A percentile compares a stretch with the other conserved stretches of the same genome.
phyloP scores from a whole-genome alignment of 2,888 invertebrate species.

The Philonicus albiceps region DNA sequence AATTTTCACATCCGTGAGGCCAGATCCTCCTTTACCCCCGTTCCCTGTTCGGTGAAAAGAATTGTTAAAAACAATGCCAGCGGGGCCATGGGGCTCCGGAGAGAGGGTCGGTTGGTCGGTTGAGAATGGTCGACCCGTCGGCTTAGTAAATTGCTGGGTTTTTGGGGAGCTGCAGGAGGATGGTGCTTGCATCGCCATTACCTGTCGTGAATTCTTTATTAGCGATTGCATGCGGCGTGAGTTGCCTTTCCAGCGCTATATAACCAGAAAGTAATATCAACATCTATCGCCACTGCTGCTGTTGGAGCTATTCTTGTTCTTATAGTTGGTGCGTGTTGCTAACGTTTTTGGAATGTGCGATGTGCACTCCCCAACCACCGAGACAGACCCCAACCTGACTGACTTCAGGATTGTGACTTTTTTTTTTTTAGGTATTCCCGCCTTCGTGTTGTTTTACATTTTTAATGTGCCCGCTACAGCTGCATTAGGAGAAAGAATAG shows the following conservation, averaged over 20 bases:
- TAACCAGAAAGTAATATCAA: neutral
- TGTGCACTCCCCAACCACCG: neutral
- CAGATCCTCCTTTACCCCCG: neutral
- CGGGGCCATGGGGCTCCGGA: neutral
- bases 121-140: neutral
- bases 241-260: neutral
- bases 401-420: neutral
- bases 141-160: neutral
- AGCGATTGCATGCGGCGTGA: neutral
- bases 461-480: neutral
- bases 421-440: neutral
- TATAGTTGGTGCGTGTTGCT: neutral
- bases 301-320: neutral
- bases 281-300: neutral
- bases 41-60: neutral
- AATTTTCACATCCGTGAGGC: slow-evolving; percentile 10
- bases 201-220: slow-evolving; percentile 40
- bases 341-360: neutral
- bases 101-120: neutral
- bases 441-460: neutral
- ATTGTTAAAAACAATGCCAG: neutral
- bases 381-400: neutral
- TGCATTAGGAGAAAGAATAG: neutral
- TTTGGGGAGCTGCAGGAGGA: neutral
- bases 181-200: slow-evolving; percentile 23